Evolutionary conservation across 2,888 invertebrate genomes (phyloP).

Genomic region (Ditylenchus weischeri): DNA sequence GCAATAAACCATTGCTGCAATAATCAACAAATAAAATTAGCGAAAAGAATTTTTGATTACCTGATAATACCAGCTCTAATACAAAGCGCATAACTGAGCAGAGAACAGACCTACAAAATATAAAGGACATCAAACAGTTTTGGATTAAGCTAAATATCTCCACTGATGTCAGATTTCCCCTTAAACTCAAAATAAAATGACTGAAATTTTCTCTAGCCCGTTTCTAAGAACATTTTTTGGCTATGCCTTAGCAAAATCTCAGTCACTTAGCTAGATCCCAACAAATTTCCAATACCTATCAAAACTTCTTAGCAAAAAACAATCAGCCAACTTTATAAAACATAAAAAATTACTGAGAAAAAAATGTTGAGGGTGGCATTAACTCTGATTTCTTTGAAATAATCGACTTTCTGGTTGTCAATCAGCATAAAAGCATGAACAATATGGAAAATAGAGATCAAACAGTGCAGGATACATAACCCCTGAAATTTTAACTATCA

Average conservation of each 20-base stretch:
- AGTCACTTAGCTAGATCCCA: no score
- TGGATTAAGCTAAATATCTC: no score
- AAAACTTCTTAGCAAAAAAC: no score
- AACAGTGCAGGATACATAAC: not conserved
- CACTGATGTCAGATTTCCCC: no score
- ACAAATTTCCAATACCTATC: no score
- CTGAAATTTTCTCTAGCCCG: no score
- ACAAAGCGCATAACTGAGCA: conserved; percentile 16
- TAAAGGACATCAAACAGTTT: not conserved
- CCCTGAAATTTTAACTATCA: not conserved
- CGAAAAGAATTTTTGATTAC: no score
- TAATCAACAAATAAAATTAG: no score
- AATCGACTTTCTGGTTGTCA: not conserved
- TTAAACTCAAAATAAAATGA: no score
- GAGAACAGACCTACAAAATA: conserved; percentile 8
- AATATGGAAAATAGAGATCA: not conserved
- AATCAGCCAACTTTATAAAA: no score
- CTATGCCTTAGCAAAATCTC: no score
- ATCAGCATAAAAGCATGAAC: not conserved
- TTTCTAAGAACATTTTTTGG: no score
- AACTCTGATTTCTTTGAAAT: conserved; percentile 2
- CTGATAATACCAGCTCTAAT: conserved; percentile 21
- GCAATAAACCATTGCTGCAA: conserved; percentile 23
- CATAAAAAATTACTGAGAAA: not conserved
- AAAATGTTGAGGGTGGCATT: conserved; percentile 4